phyloP scores from a whole-genome alignment of 2,797 vertebrate genomes.

The Capromys pilorides region DNA sequence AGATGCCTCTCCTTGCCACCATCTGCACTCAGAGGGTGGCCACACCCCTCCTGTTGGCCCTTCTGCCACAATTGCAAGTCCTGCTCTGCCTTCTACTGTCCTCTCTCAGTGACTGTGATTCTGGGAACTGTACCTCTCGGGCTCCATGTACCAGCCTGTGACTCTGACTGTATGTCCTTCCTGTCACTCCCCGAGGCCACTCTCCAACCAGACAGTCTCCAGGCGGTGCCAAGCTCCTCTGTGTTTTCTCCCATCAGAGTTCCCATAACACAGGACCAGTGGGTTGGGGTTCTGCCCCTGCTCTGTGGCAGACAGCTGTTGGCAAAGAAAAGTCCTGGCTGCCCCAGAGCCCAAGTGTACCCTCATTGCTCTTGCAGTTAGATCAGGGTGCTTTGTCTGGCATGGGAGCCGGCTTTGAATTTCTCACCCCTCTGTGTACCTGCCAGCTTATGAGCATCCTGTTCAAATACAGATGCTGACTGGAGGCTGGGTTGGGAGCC shows the following conservation, averaged over 20 bases:
- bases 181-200: not conserved
- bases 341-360: not conserved
- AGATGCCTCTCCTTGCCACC: not conserved
- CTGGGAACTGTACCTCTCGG: not conserved
- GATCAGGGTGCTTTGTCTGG: fast-evolving
- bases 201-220: not conserved
- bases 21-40: not conserved
- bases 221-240: not conserved
- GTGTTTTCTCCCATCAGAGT: not conserved
- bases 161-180: not conserved
- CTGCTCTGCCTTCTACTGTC: not conserved
- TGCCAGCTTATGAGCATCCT: not conserved
- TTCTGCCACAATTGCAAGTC: not conserved
- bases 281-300: not conserved
- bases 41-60: not conserved
- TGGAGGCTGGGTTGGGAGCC: fast-evolving
- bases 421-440: not conserved
- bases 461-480: not conserved
- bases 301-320: not conserved
- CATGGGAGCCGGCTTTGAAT: not conserved
- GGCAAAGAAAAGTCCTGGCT: not conserved
- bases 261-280: not conserved
- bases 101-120: not conserved
- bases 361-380: no score
- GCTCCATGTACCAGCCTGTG: not conserved